A percentile compares a stretch with the other conserved stretches of the same genome.
Evolutionary conservation across 2,113 vertebrate genomes (phyloP).

Genomic region (Lynx canadensis): DNA sequence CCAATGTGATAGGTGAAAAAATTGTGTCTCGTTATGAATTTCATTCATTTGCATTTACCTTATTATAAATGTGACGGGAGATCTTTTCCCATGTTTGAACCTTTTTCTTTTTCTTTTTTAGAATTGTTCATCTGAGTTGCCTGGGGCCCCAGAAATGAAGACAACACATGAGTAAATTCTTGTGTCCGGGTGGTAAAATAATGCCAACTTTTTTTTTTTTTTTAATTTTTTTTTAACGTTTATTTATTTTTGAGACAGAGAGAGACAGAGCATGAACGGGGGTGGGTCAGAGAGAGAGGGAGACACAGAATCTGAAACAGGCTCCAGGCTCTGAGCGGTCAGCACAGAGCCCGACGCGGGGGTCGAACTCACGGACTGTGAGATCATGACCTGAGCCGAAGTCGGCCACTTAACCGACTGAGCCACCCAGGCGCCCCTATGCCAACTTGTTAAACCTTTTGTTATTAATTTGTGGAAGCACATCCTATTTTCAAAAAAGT

Average conservation of each 20-base stretch:
- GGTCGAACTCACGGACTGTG: too few species aligned
- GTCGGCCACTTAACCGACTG: too few species aligned
- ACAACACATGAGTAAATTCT: not conserved
- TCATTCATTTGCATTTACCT: constrained; percentile 9
- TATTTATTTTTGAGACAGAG: too few species aligned
- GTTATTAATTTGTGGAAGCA: not conserved
- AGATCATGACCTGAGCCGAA: too few species aligned
- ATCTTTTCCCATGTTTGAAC: not conserved
- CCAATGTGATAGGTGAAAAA: not conserved
- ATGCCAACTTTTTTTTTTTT: not conserved
- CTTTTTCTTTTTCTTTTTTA: constrained; percentile 17
- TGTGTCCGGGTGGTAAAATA: not conserved
- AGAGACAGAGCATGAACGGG: too few species aligned
- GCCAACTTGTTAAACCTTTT: not conserved
- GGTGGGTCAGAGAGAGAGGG: too few species aligned
- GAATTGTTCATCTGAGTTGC: not conserved
- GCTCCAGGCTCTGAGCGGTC: too few species aligned
- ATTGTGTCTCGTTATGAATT: not conserved
- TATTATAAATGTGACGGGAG: not conserved
- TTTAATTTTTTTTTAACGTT: too few species aligned
- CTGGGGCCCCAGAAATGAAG: not conserved
- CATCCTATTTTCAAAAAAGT: not conserved
- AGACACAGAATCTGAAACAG: too few species aligned
- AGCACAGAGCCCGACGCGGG: too few species aligned
- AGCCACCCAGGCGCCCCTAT: too few species aligned